Base-by-base conservation (phyloP, 2,888 invertebrate species). In the Anoplius nigerrimus region DNA sequence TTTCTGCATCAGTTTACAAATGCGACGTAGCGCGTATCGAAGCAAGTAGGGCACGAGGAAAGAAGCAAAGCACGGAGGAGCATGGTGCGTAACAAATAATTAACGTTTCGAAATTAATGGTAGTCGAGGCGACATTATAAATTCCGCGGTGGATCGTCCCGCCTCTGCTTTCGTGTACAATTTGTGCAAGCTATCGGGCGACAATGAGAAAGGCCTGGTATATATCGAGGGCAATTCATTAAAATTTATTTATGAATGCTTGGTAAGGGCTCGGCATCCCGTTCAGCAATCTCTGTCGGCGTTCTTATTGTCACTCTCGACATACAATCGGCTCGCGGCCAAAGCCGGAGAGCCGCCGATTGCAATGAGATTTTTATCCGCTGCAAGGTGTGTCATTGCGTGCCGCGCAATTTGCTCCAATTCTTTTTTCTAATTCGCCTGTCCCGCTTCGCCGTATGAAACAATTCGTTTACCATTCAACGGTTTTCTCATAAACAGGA, bases 201-300 rank as follows among this genome's bases (percentile, higher is more conserved):
- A 55, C 24, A 60, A 34, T 27, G 56, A 48, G 57, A 46, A 46
- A 51, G 43, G 66, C 65, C 20, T 22, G 66, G 66, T 63, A 64
- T 58, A 69, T 72, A 82, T 81, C 78, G 79, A 76, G 76, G 75
- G 72, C 79, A 74, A 78, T 82, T 83, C 80, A 86, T 85, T 85
- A 82, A 83, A 82, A 86, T 86, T 84, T 84, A 86, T 86, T 84
- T 84, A 86, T 86, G 86, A 85, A 82, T 83, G 81, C 83, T 79
- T 82, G 65, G 73, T 76, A 84, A 85, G 83, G 86, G 86, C 81
- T 83, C 81, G 86, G 86, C 86, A 74, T 68, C 65, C 76, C 75
- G 72, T 72, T 62, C 34, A 48, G 63, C 62, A 51, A 61, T 58
- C 59, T 56, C 68, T 62, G 62, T 66, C 64, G 69, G 78, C 63